These are phyloP conservation scores for Schizaphis graminum DNA, from an alignment of 2,888 invertebrate species.

Conservation along the genomic window DNA sequence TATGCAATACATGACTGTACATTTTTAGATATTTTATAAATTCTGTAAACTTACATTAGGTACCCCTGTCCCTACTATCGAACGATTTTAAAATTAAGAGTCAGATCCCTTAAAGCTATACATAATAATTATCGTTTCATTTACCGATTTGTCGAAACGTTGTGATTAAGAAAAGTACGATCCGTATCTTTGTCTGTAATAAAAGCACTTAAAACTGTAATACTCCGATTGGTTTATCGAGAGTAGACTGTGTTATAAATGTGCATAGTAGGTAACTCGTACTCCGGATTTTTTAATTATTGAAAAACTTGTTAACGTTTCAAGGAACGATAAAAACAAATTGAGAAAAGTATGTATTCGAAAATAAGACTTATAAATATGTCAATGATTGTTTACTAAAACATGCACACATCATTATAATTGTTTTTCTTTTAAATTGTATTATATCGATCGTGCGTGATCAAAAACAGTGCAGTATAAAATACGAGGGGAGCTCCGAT, in stretches of 20 bases:
- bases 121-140: slow-evolving; percentile 26
- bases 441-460: background rate
- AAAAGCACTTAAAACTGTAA: slow-evolving; percentile 38
- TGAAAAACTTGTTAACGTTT: background rate
- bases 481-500: background rate
- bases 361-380: background rate
- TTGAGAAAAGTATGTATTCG: background rate
- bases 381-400: background rate
- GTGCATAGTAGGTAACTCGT: background rate
- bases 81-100: slow-evolving; percentile 16
- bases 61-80: background rate
- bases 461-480: background rate
- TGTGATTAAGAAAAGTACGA: slow-evolving; percentile 8
- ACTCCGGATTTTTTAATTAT: slow-evolving; percentile 1
- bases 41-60: no score
- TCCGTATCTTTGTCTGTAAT: background rate
- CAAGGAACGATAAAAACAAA: background rate
- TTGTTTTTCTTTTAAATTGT: background rate
- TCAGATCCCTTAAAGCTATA: slow-evolving; percentile 1
- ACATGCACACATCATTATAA: background rate
- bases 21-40: background rate
- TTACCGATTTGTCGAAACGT: background rate
- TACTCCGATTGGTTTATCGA: background rate
- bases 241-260: background rate
- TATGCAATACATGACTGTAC: background rate